Evolutionary conservation across 2,888 invertebrate species (phyloP), one percentile per base, ranked within the genome.

Genomic region (Tetragnatha montana): DNA sequence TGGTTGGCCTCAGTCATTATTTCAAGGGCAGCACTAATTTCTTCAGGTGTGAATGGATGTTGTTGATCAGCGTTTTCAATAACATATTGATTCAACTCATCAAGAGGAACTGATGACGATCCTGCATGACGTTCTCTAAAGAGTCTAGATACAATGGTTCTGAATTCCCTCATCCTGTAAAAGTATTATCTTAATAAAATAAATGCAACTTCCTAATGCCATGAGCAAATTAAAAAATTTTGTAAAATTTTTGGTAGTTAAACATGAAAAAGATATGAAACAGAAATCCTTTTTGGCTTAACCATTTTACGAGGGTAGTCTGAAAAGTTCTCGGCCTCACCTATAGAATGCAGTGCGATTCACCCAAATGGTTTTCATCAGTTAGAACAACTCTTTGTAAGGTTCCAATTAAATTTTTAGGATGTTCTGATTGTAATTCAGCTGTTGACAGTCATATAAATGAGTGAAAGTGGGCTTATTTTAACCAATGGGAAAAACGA

Each of bases 1-100:
- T 97, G 97, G 94, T 98, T 98, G 91, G 96, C 97, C 69, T 96
- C 96, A 6, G 96, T 96, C 98, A 99, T 98, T 91, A 95, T 95
- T 14, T 95, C 94, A 14, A 99, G 94, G 2, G 98, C 98, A 0
- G 96, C 96, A 74, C 95, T 94, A 8, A 98, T 94, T 94, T 99
- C 98, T 0, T 94, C 95, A 1, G 94, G 93, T 0, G 95, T 94
- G 92, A 94, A 94, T 8, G 92, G 92, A 10, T 83, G 73, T 10
- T 47, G 2, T 7, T 75, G 70, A 71, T 86, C 69, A 3, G 60
- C 60, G 35, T 96, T 95, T 71, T 95, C 94, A 93, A 96, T 96
- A 50, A 98, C 94, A 93, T 95, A 95, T 12, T 95, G 94, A 10
- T 94, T 94, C 82, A 98, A 95, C 85, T 95, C 95, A 0, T 94